A percentile compares a stretch with the other conserved stretches of the same genome.
These are phyloP conservation scores for Decapterus maruadsi DNA, from an alignment of 2,797 vertebrate genomes.

Conservation along the genomic window DNA sequence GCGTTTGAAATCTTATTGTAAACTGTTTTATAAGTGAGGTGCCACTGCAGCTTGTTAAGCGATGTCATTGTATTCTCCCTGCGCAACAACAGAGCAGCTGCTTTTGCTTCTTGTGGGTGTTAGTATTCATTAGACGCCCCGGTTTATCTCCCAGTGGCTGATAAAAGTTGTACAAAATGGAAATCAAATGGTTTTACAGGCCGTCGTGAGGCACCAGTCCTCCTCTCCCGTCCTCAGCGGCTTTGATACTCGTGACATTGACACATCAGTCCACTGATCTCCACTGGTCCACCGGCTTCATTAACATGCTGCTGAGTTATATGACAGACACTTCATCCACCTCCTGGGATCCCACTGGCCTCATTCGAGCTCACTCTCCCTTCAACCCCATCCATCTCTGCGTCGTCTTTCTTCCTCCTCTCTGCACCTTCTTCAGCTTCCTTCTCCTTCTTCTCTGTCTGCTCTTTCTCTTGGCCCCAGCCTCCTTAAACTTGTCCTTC, in stretches of 20 bases:
- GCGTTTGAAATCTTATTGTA: too few relatives aligned
- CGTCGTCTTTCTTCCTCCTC: conserved; percentile 12
- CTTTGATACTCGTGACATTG: conserved; percentile 33
- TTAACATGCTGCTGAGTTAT: conserved; percentile 61
- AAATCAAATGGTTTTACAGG: background rate
- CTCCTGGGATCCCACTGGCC: conserved; percentile 51
- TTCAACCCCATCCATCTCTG: conserved; percentile 33
- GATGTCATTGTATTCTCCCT: too few relatives aligned
- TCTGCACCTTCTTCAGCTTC: conserved; percentile 14
- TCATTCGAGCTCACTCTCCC: conserved; percentile 36
- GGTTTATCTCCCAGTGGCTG: too few relatives aligned
- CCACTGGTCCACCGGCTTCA: conserved; percentile 37
- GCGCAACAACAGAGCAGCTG: too few relatives aligned
- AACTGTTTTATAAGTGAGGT: too few relatives aligned
- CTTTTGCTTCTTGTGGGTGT: too few relatives aligned
- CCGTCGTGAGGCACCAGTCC: background rate
- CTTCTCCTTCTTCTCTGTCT: background rate
- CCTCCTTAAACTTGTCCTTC: conserved; percentile 44
- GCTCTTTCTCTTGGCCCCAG: background rate
- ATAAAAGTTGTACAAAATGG: background rate
- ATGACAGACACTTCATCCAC: conserved; percentile 38
- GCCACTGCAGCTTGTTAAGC: too few relatives aligned
- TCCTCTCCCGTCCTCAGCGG: background rate
- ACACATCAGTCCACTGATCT: conserved; percentile 32
- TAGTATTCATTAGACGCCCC: too few relatives aligned